Conservation (phyloP, 2,888 invertebrate genomes). For the Nemurella pictetii region DNA sequence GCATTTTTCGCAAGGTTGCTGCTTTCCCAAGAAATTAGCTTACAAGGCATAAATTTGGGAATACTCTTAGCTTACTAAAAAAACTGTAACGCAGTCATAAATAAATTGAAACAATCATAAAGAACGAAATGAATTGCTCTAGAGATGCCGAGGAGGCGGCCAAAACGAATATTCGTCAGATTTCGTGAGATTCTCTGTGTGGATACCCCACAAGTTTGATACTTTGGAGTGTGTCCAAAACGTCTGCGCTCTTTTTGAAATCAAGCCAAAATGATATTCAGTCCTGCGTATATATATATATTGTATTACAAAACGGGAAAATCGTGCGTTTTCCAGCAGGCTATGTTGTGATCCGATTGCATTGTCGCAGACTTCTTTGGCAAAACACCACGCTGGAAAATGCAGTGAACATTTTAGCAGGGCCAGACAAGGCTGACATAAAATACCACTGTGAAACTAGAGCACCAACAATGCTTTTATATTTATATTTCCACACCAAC, state of each 20-base stretch:
- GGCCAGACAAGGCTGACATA: neutral
- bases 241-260: constrained; percentile 29
- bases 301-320: constrained; percentile 30
- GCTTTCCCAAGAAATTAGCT: neutral
- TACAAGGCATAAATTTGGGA: neutral
- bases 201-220: neutral
- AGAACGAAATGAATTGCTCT: constrained; percentile 20
- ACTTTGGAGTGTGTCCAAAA: constrained; percentile 30
- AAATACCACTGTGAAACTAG: neutral
- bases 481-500: neutral
- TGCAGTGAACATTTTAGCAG: neutral
- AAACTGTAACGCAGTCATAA: constrained; percentile 13
- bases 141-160: neutral
- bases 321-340: neutral
- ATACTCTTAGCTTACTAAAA: neutral
- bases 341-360: neutral
- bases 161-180: constrained; percentile 29
- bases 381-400: neutral
- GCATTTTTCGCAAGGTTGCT: neutral
- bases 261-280: constrained; percentile 33
- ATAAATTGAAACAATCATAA: constrained; percentile 18
- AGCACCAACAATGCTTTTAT: neutral
- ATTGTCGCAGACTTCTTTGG: neutral
- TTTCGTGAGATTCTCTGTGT: constrained; percentile 9
- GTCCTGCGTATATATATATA: constrained; percentile 16